Conservation (phyloP, 1,140 invertebrate genomes). For the Megalopta genalis region DNA sequence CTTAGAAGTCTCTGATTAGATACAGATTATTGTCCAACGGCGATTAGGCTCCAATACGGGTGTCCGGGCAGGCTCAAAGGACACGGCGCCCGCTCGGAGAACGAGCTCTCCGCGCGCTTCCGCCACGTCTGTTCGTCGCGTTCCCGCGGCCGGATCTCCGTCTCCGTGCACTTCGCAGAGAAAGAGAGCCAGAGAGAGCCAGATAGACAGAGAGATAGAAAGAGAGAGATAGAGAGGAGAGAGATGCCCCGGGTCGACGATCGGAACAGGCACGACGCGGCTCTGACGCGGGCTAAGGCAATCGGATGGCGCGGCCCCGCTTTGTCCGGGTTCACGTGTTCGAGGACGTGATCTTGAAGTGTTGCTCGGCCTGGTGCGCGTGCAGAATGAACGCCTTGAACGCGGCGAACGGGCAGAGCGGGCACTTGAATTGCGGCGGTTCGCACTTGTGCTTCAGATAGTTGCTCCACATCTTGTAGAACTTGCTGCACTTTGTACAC, state of each 20-base stretch:
- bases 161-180: too few species aligned
- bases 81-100: too few species aligned
- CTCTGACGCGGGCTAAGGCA: constrained; percentile 52
- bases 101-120: too few species aligned
- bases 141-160: not conserved
- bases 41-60: not conserved
- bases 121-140: not conserved
- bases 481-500: constrained; percentile 79
- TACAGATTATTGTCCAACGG: not conserved
- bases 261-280: not conserved
- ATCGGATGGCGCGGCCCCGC: constrained; percentile 23
- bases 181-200: too few species aligned
- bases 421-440: constrained; percentile 78
- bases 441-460: constrained; percentile 80
- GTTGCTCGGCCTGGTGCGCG: constrained; percentile 79
- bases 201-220: too few species aligned
- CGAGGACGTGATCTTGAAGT: constrained; percentile 77
- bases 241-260: not conserved
- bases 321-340: constrained; percentile 67
- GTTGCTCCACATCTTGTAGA: constrained; percentile 81
- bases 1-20: not conserved
- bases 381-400: constrained; percentile 79
- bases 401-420: constrained; percentile 77
- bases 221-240: too few species aligned
- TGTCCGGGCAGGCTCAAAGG: not conserved